A percentile compares a stretch with the other conserved stretches of the same genome.
phyloP scores from a whole-genome alignment of 2,113 vertebrate genomes.

The Azemiops feae region DNA sequence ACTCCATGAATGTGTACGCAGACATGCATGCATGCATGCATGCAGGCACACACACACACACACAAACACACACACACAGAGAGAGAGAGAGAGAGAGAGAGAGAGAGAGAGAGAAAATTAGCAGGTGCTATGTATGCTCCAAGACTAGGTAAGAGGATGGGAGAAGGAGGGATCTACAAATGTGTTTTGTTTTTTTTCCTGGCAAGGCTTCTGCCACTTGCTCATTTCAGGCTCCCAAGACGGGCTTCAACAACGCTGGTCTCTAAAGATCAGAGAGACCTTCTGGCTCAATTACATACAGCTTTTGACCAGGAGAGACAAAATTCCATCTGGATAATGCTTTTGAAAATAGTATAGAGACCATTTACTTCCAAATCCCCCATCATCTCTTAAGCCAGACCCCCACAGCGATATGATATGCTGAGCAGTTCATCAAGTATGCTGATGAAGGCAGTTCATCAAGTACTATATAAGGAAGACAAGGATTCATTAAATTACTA shows the following conservation, averaged over 20 bases:
- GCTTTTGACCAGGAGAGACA: neutral
- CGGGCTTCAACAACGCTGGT: neutral
- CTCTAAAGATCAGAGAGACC: neutral
- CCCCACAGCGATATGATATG: neutral
- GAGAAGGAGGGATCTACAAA: neutral
- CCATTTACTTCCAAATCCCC: neutral
- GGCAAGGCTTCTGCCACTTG: neutral
- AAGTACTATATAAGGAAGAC: neutral
- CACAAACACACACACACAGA: too few relatives aligned
- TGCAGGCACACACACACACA: neutral
- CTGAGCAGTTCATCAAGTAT: neutral
- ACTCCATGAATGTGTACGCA: neutral
- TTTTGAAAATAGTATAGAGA: neutral
- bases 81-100: neutral
- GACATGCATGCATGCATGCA: neutral
- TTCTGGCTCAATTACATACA: neutral
- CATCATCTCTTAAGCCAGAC: neutral
- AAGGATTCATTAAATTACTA: neutral
- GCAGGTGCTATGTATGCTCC: neutral
- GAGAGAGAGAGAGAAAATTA: neutral
- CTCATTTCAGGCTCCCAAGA: neutral
- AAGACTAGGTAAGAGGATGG: neutral
- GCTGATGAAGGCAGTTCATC: neutral
- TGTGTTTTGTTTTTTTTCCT: too few relatives aligned
- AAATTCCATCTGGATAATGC: neutral